These are phyloP conservation scores for Trypoxylus dichotomus DNA, from an alignment of 1,140 invertebrate species.

Conservation along the genomic window DNA sequence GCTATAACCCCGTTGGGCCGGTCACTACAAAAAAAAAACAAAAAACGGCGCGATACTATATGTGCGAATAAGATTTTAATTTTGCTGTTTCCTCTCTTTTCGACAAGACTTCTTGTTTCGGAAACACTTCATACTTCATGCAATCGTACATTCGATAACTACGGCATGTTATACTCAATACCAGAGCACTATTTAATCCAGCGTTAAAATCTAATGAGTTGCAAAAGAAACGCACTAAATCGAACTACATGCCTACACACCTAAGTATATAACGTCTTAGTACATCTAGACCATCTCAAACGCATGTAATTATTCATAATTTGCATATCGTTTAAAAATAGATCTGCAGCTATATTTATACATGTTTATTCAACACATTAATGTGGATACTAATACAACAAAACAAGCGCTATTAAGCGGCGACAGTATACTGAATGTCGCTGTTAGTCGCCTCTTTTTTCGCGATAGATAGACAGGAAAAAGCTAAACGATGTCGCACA, in stretches of 20 bases:
- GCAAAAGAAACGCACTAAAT: neutral
- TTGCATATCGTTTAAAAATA: slow-evolving; percentile 4
- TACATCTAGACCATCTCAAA: neutral
- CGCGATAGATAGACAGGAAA: neutral
- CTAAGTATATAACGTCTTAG: neutral
- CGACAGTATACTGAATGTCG: neutral
- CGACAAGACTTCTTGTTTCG: too few species aligned
- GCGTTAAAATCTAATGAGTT: neutral
- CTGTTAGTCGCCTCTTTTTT: too few species aligned
- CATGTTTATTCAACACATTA: neutral
- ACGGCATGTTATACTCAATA: too few species aligned
- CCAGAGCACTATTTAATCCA: neutral
- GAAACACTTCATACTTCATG: too few species aligned
- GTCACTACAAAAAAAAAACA: too few species aligned
- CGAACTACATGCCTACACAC: too few species aligned
- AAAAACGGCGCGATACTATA: too few species aligned
- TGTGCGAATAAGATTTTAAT: too few species aligned
- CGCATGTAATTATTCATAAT: neutral
- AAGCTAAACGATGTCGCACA: neutral
- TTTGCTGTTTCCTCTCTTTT: too few species aligned
- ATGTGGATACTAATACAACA: neutral
- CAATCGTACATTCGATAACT: too few species aligned
- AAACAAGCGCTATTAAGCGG: neutral
- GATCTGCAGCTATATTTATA: neutral
- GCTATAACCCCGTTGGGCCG: too few species aligned